A percentile compares a stretch with the other conserved stretches of the same genome.
phyloP scores from a whole-genome alignment of 2,113 vertebrate species.

The Mirza zaza region DNA sequence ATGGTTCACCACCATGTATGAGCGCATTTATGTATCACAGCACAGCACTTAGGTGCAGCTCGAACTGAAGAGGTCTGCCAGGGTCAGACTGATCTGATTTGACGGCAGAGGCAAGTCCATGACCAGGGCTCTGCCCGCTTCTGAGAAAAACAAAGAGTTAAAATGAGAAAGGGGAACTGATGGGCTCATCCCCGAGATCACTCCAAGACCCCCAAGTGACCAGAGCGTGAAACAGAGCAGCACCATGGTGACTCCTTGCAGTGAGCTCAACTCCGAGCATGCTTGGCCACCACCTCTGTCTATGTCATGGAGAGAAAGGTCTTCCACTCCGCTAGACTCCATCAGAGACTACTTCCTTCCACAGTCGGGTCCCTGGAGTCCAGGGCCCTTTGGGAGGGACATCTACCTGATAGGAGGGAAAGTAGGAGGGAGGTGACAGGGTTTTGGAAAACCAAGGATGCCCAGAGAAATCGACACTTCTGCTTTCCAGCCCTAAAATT shows the following conservation, averaged over 20 bases:
- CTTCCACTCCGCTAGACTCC: neutral
- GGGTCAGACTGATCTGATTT: neutral
- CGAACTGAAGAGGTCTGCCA: neutral
- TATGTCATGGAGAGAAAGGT: neutral
- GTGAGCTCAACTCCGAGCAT: neutral
- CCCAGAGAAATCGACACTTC: neutral
- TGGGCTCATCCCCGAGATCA: neutral
- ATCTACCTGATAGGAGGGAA: neutral
- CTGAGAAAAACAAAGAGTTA: neutral
- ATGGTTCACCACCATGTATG: neutral
- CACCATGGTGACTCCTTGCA: neutral
- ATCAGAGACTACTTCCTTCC: neutral
- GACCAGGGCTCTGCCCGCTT: neutral
- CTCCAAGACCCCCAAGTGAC: neutral
- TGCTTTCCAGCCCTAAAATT: neutral
- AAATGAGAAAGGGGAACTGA: neutral
- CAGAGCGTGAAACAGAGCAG: neutral
- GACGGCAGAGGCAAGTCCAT: neutral
- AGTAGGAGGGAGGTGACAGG: neutral
- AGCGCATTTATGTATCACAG: neutral
- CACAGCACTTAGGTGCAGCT: neutral
- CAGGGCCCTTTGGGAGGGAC: neutral
- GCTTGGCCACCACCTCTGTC: neutral
- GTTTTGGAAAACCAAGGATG: neutral
- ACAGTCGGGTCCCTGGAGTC: neutral